A percentile compares a stretch with the other conserved stretches of the same genome.
Evolutionary conservation across 2,797 vertebrate genomes (phyloP).

Genomic region (Megaceryle alcyon): DNA sequence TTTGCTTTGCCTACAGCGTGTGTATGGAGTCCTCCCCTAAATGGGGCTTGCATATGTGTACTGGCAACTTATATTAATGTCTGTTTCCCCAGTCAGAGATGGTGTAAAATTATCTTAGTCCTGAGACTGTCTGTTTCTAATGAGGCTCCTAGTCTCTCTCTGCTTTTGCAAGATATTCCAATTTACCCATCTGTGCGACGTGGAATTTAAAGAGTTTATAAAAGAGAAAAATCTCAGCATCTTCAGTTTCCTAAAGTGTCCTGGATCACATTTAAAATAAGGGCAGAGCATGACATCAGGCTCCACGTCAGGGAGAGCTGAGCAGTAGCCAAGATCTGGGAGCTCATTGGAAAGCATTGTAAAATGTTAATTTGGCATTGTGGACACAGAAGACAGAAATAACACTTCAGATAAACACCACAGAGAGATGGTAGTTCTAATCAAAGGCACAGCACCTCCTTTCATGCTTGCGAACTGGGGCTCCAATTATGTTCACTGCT

Average conservation of each 20-base stretch:
- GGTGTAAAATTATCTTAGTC: neutral
- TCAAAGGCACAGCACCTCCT: slow-evolving; percentile 69
- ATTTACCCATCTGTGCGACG: neutral
- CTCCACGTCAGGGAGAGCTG: slow-evolving; percentile 22
- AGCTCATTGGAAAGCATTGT: slow-evolving; percentile 67
- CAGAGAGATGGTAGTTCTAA: slow-evolving; percentile 62
- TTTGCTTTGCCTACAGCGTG: neutral
- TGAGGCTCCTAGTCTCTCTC: neutral
- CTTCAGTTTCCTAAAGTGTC: neutral
- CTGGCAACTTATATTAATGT: neutral
- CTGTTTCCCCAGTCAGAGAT: neutral
- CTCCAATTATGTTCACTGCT: slow-evolving; percentile 70
- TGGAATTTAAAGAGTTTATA: neutral
- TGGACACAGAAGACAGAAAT: slow-evolving; percentile 67
- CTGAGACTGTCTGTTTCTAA: neutral
- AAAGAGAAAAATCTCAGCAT: neutral
- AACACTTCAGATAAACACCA: slow-evolving; percentile 71
- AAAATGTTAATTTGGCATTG: slow-evolving; percentile 70
- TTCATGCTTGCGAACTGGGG: slow-evolving; percentile 62
- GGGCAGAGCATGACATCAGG: slow-evolving; percentile 52
- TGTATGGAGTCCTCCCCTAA: neutral
- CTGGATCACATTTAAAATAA: slow-evolving; percentile 36
- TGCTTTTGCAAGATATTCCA: neutral
- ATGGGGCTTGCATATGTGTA: neutral
- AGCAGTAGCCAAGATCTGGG: slow-evolving; percentile 47